Conservation (phyloP, 2,797 vertebrate species). For the Ammospiza maritima region DNA sequence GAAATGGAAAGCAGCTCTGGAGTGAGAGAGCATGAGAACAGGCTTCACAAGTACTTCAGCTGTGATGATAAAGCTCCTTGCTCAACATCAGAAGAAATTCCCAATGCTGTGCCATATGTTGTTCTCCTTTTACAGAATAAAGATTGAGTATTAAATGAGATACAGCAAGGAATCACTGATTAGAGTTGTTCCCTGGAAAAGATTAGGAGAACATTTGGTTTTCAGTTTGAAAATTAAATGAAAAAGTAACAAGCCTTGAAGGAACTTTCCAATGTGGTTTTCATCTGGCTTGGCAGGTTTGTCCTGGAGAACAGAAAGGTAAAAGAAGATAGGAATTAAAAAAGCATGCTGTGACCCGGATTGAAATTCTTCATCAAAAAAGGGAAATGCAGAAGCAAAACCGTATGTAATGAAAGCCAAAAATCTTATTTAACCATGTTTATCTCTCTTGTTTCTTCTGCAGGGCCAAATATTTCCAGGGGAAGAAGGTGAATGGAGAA, state of each 20-base stretch:
- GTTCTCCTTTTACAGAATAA: not conserved
- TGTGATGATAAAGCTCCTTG: not conserved
- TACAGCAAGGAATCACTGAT: not conserved
- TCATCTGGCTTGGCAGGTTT: slow-evolving; percentile 47
- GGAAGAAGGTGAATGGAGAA: slow-evolving; percentile 93
- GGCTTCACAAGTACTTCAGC: not conserved
- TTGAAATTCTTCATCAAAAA: slow-evolving; percentile 1
- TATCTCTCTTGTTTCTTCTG: slow-evolving; percentile 13
- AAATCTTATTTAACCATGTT: not conserved
- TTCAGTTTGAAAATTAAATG: slow-evolving; percentile 35
- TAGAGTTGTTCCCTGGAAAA: slow-evolving; percentile 29
- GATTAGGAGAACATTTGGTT: slow-evolving; percentile 30
- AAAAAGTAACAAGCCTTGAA: slow-evolving; percentile 37
- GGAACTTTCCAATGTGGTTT: slow-evolving; percentile 53
- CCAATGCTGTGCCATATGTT: not conserved
- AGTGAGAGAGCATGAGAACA: not conserved
- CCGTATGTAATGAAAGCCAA: not conserved
- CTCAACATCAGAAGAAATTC: not conserved
- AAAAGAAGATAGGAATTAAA: slow-evolving; percentile 13
- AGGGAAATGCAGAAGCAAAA: slow-evolving; percentile 10
- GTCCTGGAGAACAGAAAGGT: not conserved
- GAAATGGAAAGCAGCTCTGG: not conserved
- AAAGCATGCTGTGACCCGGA: not conserved
- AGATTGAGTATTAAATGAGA: not conserved
- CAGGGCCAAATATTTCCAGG: slow-evolving; percentile 94